phyloP scores from a whole-genome alignment of 2,113 vertebrate species.

The Esox niger region DNA sequence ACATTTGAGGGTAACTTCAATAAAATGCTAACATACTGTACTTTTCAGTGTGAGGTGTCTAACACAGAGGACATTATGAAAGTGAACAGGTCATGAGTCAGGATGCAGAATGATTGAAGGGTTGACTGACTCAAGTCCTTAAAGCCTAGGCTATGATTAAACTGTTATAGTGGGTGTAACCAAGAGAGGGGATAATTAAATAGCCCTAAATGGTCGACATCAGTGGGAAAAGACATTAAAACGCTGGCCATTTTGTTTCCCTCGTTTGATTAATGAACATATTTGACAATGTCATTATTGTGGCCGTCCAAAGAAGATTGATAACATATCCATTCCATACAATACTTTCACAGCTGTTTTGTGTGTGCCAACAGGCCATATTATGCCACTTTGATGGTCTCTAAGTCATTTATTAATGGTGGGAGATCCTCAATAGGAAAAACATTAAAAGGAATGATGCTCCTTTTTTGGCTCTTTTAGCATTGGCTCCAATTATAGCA shows the following conservation, averaged over 20 bases:
- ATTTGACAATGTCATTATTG: constrained; percentile 49
- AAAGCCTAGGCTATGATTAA: constrained; percentile 17
- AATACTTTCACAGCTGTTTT: constrained; percentile 47
- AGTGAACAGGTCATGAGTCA: constrained; percentile 5
- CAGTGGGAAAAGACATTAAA: constrained; percentile 28
- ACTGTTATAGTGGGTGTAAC: not conserved
- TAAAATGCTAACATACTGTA: not conserved
- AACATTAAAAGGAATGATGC: constrained; percentile 41
- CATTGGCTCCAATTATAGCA: constrained; percentile 58
- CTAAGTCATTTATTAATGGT: constrained; percentile 54
- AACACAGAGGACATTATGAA: constrained; percentile 11
- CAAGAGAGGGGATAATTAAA: constrained; percentile 13
- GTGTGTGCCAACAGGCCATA: constrained; percentile 51
- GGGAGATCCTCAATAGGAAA: constrained; percentile 48
- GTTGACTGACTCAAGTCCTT: constrained; percentile 30
- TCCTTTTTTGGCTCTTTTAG: constrained; percentile 34
- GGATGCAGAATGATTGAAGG: not conserved
- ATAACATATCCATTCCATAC: constrained; percentile 32
- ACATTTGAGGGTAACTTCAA: too few species aligned
- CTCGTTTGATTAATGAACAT: constrained; percentile 57
- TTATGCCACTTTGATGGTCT: constrained; percentile 56
- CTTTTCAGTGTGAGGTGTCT: not conserved
- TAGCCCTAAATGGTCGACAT: constrained; percentile 19
- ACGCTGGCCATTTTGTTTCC: constrained; percentile 17
- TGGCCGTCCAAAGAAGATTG: constrained; percentile 42